Percentiles rank a stretch among this genome's conserved stretches.
These are phyloP conservation scores for Hippotragus niger DNA, from an alignment of 2,113 vertebrate genomes.

Conservation along the genomic window DNA sequence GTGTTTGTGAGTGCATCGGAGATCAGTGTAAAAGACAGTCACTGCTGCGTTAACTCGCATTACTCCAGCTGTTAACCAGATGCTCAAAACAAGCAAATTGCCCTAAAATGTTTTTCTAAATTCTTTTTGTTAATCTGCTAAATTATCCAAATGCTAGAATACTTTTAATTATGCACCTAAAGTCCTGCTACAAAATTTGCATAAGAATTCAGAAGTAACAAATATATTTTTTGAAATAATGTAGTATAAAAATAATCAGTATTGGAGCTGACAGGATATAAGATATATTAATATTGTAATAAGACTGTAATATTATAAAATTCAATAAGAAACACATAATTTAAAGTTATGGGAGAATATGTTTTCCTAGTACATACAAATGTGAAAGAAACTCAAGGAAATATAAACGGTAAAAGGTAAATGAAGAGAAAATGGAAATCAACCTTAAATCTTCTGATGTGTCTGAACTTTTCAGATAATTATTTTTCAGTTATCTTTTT, in stretches of 20 bases:
- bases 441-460: not conserved
- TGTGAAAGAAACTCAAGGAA: not conserved
- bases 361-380: not conserved
- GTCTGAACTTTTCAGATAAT: not conserved
- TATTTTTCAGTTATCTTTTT: not conserved
- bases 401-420: not conserved
- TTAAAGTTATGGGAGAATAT: not conserved
- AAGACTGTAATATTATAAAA: conserved; percentile 17
- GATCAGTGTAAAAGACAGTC: conserved; percentile 41
- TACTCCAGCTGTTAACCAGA: conserved; percentile 51
- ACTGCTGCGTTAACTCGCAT: conserved; percentile 46
- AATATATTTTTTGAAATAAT: not conserved
- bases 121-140: conserved; percentile 30
- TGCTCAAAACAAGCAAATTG: conserved; percentile 24
- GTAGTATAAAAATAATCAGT: not conserved
- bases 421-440: not conserved
- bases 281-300: not conserved
- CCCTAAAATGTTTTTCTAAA: not conserved
- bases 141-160: conserved; percentile 12
- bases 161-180: conserved; percentile 4
- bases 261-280: not conserved
- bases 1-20: not conserved
- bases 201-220: not conserved
- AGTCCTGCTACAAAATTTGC: not conserved
- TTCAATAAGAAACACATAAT: not conserved